phyloP scores from a whole-genome alignment of 2,888 invertebrate genomes.

The Tineola bisselliella region DNA sequence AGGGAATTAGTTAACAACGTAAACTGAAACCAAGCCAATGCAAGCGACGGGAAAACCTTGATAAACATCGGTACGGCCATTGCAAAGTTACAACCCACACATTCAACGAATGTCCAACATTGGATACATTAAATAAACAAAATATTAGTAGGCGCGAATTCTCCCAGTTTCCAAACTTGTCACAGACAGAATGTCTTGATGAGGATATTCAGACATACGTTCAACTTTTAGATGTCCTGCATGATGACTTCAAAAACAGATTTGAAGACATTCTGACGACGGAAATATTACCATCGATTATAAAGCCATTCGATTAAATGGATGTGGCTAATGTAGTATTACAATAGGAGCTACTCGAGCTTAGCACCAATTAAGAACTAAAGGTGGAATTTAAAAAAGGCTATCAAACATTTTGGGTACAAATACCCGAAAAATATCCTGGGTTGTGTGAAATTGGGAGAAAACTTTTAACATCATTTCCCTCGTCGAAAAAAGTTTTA shows the following conservation, averaged over 20 bases:
- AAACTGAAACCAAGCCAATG: no score
- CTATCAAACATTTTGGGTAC: constrained; percentile 18
- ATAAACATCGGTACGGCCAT: no score
- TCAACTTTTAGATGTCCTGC: constrained; percentile 20
- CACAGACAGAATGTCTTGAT: no score
- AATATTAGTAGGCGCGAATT: no score
- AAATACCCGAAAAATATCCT: constrained; percentile 19
- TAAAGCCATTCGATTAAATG: constrained; percentile 17
- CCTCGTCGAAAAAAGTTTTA: constrained; percentile 16
- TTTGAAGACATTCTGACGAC: constrained; percentile 19
- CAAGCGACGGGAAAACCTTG: no score
- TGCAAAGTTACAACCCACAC: no score
- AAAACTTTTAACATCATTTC: not conserved
- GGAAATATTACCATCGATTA: constrained; percentile 18
- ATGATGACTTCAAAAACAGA: constrained; percentile 17
- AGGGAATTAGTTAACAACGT: no score
- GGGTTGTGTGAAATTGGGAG: constrained; percentile 11
- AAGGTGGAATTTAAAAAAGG: constrained; percentile 18
- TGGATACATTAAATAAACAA: no score
- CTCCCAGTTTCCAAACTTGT: no score
- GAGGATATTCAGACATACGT: constrained; percentile 18
- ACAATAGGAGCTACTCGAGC: constrained; percentile 20
- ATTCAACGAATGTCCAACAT: no score
- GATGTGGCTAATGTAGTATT: constrained; percentile 17
- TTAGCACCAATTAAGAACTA: constrained; percentile 20